A percentile compares a stretch with the other conserved stretches of the same genome.
These are phyloP conservation scores for Strigamia maritima DNA, from an alignment of 2,888 invertebrate genomes.

Conservation along the genomic window DNA sequence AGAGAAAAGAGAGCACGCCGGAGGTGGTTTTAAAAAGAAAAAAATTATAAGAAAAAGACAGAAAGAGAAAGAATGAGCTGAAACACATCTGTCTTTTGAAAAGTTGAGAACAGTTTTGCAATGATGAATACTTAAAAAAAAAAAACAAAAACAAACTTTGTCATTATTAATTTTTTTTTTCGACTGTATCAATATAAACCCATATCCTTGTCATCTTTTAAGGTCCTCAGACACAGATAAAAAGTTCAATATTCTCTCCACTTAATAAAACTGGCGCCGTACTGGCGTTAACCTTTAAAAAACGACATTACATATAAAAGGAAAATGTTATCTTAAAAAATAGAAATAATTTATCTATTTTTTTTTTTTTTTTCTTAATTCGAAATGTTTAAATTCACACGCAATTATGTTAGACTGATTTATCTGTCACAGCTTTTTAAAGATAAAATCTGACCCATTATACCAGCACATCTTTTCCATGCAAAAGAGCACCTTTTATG, in stretches of 20 bases:
- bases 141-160: neutral
- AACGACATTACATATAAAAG: too few relatives aligned
- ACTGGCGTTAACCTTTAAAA: neutral
- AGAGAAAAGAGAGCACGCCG: neutral
- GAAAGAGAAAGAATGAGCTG: neutral
- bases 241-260: neutral
- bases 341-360: too few relatives aligned
- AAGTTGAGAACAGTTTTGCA: slow-evolving; percentile 4
- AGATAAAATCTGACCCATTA: neutral
- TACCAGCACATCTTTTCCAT: neutral
- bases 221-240: neutral
- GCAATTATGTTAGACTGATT: neutral
- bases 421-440: neutral
- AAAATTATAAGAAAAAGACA: slow-evolving; percentile 4
- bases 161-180: neutral
- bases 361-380: too few relatives aligned
- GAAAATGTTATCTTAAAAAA: too few relatives aligned
- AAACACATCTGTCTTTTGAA: slow-evolving; percentile 4
- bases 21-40: slow-evolving; percentile 4
- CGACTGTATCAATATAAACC: neutral
- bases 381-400: neutral
- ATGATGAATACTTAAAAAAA: neutral
- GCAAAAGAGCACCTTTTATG: too few relatives aligned
- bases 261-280: neutral
- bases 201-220: neutral